A percentile compares a stretch with the other conserved stretches of the same genome.
These are phyloP conservation scores for Ginglymostoma cirratum DNA, from an alignment of 2,113 vertebrate genomes.

Conservation along the genomic window DNA sequence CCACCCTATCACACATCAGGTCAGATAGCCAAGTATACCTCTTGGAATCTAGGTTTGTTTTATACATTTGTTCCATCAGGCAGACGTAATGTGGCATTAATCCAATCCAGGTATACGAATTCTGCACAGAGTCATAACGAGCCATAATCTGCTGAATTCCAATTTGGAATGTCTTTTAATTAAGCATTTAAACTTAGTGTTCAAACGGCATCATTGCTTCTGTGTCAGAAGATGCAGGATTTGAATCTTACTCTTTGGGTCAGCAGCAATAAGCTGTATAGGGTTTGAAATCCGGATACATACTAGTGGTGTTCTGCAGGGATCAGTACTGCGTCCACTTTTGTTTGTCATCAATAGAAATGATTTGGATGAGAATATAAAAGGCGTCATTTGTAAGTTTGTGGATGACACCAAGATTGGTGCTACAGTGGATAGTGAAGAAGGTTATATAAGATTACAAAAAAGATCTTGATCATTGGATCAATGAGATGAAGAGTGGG, in stretches of 20 bases:
- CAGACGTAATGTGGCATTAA: neutral
- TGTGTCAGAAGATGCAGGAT: no score
- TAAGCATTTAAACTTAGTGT: no score
- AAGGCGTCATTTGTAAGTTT: no score
- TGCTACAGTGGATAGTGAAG: no score
- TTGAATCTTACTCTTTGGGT: neutral
- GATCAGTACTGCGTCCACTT: no score
- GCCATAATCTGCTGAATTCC: neutral
- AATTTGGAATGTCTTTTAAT: neutral
- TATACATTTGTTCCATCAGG: neutral
- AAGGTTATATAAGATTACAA: no score
- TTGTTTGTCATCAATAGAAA: no score
- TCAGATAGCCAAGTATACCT: neutral
- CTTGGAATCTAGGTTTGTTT: neutral
- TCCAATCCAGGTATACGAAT: neutral
- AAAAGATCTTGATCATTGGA: no score
- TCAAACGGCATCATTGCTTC: no score
- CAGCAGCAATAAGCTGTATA: neutral
- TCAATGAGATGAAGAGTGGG: no score
- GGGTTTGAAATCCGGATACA: neutral
- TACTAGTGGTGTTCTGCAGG: neutral
- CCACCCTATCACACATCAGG: neutral
- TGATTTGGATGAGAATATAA: no score
- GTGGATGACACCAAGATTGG: no score
- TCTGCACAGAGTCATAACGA: neutral